Conservation (phyloP, 2,797 vertebrate genomes). For the Poecilia velifera region DNA sequence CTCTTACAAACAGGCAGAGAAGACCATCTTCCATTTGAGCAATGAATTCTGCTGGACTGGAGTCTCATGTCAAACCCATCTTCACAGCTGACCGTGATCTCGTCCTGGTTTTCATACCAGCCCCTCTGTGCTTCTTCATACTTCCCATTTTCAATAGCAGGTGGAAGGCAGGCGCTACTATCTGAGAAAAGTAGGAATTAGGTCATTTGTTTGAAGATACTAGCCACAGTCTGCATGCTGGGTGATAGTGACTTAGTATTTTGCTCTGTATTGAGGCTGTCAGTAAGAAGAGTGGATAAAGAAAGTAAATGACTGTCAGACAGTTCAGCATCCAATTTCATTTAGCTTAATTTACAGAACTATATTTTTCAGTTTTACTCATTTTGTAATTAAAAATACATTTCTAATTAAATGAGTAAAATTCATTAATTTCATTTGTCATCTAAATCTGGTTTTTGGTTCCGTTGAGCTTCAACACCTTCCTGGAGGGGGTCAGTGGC, state of each 20-base stretch:
- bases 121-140: rapidly evolving
- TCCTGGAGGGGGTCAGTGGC: too few relatives aligned
- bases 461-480: too few relatives aligned
- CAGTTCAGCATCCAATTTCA: background rate
- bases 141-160: constrained; percentile 29
- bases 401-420: background rate
- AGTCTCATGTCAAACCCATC: background rate
- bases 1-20: constrained; percentile 51
- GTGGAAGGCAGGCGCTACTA: constrained; percentile 30
- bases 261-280: background rate
- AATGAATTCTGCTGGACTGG: rapidly evolving
- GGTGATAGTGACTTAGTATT: background rate
- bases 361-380: background rate
- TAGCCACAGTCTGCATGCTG: background rate
- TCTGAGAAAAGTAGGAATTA: constrained; percentile 25
- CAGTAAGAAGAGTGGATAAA: background rate
- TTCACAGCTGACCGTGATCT: background rate
- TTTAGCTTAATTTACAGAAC: background rate
- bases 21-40: constrained; percentile 49
- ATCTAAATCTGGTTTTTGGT: too few relatives aligned
- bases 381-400: background rate
- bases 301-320: background rate
- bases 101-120: rapidly evolving
- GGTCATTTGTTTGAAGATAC: background rate
- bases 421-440: background rate